Evolutionary conservation across 2,113 vertebrate genomes (phyloP).

Genomic region (Ranitomeya variabilis): DNA sequence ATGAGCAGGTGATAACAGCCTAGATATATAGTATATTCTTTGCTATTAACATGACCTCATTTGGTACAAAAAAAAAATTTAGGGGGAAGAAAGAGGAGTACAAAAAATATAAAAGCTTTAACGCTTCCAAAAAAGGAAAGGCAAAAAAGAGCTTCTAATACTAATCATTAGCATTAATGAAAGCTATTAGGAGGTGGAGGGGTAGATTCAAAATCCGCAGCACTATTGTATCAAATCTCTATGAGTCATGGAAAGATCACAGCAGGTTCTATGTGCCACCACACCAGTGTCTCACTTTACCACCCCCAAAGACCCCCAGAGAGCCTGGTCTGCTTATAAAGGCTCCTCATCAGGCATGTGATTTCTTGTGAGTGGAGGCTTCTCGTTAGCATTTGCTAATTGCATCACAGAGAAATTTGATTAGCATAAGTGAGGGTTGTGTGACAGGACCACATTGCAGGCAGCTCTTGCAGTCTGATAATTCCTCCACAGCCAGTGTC

Average conservation of each 20-base stretch:
- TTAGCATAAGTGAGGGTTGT: conserved; percentile 6
- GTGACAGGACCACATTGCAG: neutral
- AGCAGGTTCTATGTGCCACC: conserved; percentile 14
- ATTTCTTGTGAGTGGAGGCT: conserved; percentile 11
- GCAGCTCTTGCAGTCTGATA: neutral
- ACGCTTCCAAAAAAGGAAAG: neutral
- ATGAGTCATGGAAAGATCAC: neutral
- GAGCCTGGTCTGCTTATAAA: neutral
- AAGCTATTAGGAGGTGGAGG: neutral
- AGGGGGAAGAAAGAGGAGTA: neutral
- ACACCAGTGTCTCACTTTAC: conserved; percentile 18
- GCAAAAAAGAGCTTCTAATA: neutral
- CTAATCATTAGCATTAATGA: neutral
- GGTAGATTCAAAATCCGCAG: neutral
- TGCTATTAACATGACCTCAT: neutral
- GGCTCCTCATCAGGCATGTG: neutral
- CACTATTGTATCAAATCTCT: neutral
- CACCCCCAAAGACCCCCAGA: neutral
- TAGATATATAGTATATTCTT: neutral
- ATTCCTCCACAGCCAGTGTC: neutral
- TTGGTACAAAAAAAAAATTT: neutral
- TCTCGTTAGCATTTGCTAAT: conserved; percentile 44
- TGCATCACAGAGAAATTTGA: conserved; percentile 18
- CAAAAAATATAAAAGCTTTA: neutral
- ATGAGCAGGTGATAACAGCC: neutral